phyloP scores from a whole-genome alignment of 1,140 invertebrate species.

The Pteromalus puparum region DNA sequence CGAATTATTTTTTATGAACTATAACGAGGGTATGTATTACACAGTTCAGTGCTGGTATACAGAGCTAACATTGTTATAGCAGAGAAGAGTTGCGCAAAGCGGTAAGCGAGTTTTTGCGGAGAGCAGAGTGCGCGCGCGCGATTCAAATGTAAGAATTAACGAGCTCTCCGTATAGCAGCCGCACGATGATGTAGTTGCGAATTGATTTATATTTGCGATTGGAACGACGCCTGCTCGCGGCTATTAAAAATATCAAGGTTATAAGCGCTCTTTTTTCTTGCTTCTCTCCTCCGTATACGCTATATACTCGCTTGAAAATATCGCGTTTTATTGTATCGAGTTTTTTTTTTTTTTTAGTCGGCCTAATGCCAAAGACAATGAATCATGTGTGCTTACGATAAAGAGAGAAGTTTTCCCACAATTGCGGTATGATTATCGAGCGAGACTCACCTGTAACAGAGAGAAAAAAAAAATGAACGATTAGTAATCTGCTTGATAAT shows the following conservation, averaged over 20 bases:
- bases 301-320: background rate
- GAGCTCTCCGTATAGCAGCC: slow-evolving; percentile 13
- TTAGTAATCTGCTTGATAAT: background rate
- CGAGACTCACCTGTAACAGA: slow-evolving; percentile 47
- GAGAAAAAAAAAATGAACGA: slow-evolving; percentile 6
- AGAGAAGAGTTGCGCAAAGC: slow-evolving; percentile 27
- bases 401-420: background rate
- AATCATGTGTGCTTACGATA: background rate
- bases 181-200: slow-evolving; percentile 32
- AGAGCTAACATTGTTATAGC: slow-evolving; percentile 20
- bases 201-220: slow-evolving; percentile 47
- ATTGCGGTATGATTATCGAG: background rate
- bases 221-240: slow-evolving; percentile 28
- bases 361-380: background rate
- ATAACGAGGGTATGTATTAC: too few relatives aligned
- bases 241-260: slow-evolving; percentile 48
- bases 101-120: slow-evolving; percentile 36
- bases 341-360: background rate
- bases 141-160: slow-evolving; percentile 46
- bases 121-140: background rate
- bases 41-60: background rate
- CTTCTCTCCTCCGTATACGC: background rate
- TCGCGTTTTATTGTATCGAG: background rate
- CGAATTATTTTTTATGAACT: too few relatives aligned
- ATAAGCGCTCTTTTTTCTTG: background rate